These are phyloP conservation scores for Oophaga sylvatica DNA, from an alignment of 2,797 vertebrate genomes.

Conservation along the genomic window DNA sequence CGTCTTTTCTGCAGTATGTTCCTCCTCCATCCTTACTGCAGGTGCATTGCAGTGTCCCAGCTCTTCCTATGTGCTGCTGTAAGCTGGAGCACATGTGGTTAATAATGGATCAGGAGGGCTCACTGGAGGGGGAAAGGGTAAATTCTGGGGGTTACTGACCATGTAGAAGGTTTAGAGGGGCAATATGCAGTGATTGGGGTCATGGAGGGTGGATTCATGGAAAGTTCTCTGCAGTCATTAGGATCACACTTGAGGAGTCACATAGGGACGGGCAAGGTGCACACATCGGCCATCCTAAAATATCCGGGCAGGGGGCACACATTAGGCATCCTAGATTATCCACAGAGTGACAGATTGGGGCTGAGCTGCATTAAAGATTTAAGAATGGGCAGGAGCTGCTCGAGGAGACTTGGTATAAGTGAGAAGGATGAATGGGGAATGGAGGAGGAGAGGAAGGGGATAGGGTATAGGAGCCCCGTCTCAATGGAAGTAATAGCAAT, in stretches of 20 bases:
- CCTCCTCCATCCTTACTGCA: conserved; percentile 40
- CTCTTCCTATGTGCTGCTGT: background rate
- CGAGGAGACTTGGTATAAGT: background rate
- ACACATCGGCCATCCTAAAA: background rate
- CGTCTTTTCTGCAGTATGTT: conserved; percentile 25
- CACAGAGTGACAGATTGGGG: background rate
- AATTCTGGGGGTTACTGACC: background rate
- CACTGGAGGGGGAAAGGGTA: background rate
- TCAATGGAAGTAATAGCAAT: too few relatives aligned
- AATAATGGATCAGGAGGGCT: background rate
- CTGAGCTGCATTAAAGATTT: background rate
- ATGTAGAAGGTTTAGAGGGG: background rate
- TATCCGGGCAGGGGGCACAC: background rate
- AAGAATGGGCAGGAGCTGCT: background rate
- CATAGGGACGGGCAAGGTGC: background rate
- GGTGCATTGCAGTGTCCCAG: conserved; percentile 57
- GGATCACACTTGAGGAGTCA: background rate
- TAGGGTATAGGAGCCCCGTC: background rate
- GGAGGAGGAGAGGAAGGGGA: background rate
- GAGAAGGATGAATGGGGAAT: background rate
- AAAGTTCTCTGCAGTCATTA: background rate
- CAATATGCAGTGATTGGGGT: background rate
- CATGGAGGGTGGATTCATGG: background rate
- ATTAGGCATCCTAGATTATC: background rate
- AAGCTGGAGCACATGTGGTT: conserved; percentile 13